phyloP scores from a whole-genome alignment of 1,140 invertebrate species.

The Ips typographus region DNA sequence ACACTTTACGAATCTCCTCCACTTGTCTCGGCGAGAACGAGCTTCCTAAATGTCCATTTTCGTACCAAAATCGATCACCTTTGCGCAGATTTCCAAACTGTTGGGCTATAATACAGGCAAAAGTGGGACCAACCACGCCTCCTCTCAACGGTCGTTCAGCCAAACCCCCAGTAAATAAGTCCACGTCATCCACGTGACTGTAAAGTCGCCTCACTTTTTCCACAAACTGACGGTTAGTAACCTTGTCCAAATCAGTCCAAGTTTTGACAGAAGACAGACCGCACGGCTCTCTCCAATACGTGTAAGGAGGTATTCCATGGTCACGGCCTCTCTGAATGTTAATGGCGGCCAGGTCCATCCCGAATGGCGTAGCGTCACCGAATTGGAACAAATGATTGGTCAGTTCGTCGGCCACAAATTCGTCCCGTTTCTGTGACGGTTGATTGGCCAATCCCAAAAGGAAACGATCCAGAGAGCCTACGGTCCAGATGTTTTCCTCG shows the following conservation, averaged over 20 bases:
- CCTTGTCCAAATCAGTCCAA: slow-evolving; percentile 75
- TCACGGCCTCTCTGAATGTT: slow-evolving; percentile 89
- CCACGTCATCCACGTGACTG: slow-evolving; percentile 79
- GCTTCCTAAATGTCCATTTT: slow-evolving; percentile 72
- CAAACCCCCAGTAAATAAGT: slow-evolving; percentile 88
- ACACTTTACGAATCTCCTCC: slow-evolving; percentile 77
- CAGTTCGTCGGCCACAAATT: slow-evolving; percentile 78
- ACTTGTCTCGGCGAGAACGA: slow-evolving; percentile 83
- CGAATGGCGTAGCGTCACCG: slow-evolving; percentile 62
- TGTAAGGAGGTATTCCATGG: slow-evolving; percentile 87
- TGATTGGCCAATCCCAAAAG: slow-evolving; percentile 77
- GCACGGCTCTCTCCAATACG: slow-evolving; percentile 78
- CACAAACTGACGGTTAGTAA: slow-evolving; percentile 67
- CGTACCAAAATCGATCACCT: slow-evolving; percentile 93
- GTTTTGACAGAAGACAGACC: slow-evolving; percentile 68
- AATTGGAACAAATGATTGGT: slow-evolving; percentile 88
- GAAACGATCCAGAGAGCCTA: slow-evolving; percentile 77
- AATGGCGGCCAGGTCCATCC: slow-evolving; percentile 86
- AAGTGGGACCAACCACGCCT: slow-evolving; percentile 90
- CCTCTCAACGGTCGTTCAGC: slow-evolving; percentile 78
- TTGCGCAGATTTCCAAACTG: slow-evolving; percentile 86
- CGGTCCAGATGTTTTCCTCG: slow-evolving; percentile 64
- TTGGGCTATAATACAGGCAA: slow-evolving; percentile 93
- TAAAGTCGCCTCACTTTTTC: slow-evolving; percentile 68
- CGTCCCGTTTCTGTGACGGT: slow-evolving; percentile 75